Percentiles rank a stretch among this genome's conserved stretches.
phyloP scores from a whole-genome alignment of 2,888 invertebrate species.

The Frankliniella intonsa region DNA sequence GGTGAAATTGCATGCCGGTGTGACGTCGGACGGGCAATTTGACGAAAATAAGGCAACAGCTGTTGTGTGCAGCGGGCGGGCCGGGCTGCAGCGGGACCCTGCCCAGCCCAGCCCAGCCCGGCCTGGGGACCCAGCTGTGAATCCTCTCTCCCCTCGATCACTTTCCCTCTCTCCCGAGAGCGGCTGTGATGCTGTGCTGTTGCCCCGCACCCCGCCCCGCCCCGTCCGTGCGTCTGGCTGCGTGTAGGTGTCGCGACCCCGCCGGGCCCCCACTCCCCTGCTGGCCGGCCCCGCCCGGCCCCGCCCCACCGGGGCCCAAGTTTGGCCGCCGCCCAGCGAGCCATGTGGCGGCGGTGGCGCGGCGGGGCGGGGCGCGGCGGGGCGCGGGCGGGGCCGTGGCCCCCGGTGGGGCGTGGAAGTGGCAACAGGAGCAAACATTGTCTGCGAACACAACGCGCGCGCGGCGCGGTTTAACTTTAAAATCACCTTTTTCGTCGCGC shows the following conservation, averaged over 20 bases:
- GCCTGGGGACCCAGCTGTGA: not conserved
- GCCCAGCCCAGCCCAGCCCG: not conserved
- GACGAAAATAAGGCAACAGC: not conserved
- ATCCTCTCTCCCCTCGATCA: not conserved
- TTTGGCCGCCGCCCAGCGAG: slow-evolving; percentile 5
- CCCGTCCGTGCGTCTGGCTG: not conserved
- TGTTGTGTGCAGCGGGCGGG: not conserved
- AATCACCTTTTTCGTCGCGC: too few species aligned
- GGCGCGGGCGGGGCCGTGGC: not conserved
- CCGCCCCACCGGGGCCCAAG: not conserved
- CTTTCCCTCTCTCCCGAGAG: not conserved
- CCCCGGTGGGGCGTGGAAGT: too few species aligned
- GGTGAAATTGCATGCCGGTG: too few species aligned
- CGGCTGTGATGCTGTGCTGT: not conserved
- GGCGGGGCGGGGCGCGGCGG: not conserved
- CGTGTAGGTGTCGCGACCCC: not conserved
- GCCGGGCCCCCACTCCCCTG: too few species aligned
- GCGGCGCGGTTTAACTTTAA: too few species aligned
- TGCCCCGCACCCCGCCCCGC: not conserved
- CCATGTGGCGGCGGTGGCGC: not conserved
- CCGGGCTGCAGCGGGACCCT: not conserved
- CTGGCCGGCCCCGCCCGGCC: not conserved
- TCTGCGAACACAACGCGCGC: too few species aligned
- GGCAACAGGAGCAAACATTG: too few species aligned
- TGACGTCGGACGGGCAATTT: not conserved